phyloP scores from a whole-genome alignment of 2,113 vertebrate genomes.

The Crotalus helleri region DNA sequence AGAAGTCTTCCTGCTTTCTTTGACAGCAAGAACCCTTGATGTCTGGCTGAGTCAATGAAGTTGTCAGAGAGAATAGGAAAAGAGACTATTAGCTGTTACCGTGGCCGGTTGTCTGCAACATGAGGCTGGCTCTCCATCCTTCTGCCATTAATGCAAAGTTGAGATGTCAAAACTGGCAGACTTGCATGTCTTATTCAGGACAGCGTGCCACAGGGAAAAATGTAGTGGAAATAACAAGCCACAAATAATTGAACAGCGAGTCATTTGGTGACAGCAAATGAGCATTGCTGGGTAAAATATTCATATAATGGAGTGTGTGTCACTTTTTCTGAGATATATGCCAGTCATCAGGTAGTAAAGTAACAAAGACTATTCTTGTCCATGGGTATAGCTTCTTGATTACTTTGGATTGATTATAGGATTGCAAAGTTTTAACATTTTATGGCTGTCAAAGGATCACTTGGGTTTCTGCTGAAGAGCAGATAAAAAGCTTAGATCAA shows the following conservation, averaged over 20 bases:
- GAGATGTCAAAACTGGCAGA: slow-evolving; percentile 48
- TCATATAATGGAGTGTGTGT: rapidly evolving
- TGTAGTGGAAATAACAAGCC: slow-evolving; percentile 39
- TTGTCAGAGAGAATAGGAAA: slow-evolving; percentile 8
- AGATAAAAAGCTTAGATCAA: background rate
- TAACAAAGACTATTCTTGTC: background rate
- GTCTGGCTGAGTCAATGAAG: background rate
- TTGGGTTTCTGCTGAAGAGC: background rate
- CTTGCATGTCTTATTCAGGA: slow-evolving; percentile 34
- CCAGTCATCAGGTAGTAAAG: background rate
- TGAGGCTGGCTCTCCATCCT: slow-evolving; percentile 28
- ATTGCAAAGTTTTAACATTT: background rate
- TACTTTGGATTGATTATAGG: slow-evolving; percentile 6
- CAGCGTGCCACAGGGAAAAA: slow-evolving; percentile 27
- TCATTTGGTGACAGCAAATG: background rate
- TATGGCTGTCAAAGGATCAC: background rate
- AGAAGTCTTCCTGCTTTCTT: background rate
- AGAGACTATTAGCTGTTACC: slow-evolving; percentile 15
- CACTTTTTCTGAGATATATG: background rate
- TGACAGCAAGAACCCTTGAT: slow-evolving; percentile 16
- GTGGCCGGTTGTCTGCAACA: background rate
- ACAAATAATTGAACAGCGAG: slow-evolving; percentile 35
- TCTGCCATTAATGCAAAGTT: slow-evolving; percentile 16
- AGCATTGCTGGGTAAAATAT: background rate
- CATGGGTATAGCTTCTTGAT: background rate